phyloP scores from a whole-genome alignment of 2,113 vertebrate genomes.

The Ceyx margarethae region DNA sequence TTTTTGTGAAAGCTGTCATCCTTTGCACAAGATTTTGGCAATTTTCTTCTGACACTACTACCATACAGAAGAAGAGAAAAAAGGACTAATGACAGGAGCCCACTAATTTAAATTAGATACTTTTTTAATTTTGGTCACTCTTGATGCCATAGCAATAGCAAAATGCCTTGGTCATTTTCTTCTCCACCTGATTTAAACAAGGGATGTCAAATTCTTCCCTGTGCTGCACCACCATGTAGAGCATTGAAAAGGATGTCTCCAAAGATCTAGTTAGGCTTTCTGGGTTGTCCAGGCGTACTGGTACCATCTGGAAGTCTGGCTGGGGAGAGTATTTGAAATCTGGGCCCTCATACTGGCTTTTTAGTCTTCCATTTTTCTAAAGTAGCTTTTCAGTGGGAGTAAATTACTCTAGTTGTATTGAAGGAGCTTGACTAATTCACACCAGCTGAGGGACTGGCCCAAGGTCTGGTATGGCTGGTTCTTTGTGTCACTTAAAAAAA shows the following conservation, averaged over 20 bases:
- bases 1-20: constrained; percentile 10
- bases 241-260: not conserved
- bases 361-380: constrained; percentile 31
- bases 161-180: not conserved
- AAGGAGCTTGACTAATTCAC: constrained; percentile 55
- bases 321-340: constrained; percentile 29
- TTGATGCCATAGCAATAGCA: not conserved
- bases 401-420: constrained; percentile 47
- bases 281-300: constrained; percentile 28
- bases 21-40: not conserved
- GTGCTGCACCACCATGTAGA: not conserved
- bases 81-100: not conserved
- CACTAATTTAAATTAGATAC: constrained; percentile 23
- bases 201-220: not conserved
- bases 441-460: constrained; percentile 53
- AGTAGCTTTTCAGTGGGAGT: constrained; percentile 42
- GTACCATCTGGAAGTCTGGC: constrained; percentile 25
- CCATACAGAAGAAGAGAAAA: not conserved
- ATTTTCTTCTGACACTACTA: not conserved
- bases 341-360: constrained; percentile 23
- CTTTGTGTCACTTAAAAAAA: not conserved
- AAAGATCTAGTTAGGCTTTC: constrained; percentile 12
- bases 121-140: constrained; percentile 13
- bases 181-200: not conserved
- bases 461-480: constrained; percentile 43